These are phyloP conservation scores for Andrena bicolor DNA, from an alignment of 2,888 invertebrate genomes.

Conservation along the genomic window DNA sequence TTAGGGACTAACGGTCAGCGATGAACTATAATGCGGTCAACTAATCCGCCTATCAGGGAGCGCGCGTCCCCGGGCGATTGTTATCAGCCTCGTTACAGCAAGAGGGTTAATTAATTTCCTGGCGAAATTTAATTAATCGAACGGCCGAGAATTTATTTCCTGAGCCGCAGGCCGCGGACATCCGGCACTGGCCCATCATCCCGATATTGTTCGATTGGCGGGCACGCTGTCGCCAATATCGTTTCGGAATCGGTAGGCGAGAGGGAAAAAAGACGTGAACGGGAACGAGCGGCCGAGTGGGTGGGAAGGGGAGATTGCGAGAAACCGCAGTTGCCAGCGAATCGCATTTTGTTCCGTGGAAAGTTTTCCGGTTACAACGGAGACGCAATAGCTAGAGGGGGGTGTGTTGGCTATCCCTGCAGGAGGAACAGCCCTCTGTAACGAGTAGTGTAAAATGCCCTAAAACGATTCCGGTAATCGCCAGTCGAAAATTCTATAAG, in stretches of 20 bases:
- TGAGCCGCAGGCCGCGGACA: constrained; percentile 6
- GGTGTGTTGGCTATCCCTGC: constrained; percentile 2
- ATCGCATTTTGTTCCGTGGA: constrained; percentile 30
- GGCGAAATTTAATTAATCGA: constrained; percentile 68
- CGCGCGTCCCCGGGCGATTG: constrained; percentile 14
- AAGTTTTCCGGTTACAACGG: constrained; percentile 55
- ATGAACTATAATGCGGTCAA: constrained; percentile 28
- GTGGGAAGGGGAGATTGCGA: constrained; percentile 25
- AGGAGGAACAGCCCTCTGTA: constrained; percentile 34
- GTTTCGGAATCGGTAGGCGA: background rate
- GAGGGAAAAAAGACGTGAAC: background rate
- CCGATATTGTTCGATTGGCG: constrained; percentile 53
- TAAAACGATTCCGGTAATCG: constrained; percentile 67
- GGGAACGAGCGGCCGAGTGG: background rate
- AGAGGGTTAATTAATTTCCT: constrained; percentile 70
- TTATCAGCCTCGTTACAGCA: constrained; percentile 58
- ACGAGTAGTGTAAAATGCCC: constrained; percentile 61
- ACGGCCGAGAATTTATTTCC: constrained; percentile 66
- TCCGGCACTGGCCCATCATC: constrained; percentile 25
- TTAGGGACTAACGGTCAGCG: too few relatives aligned
- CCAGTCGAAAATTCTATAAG: constrained; percentile 69
- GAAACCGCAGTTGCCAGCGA: constrained; percentile 26
- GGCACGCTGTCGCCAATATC: constrained; percentile 27
- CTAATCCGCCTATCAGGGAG: constrained; percentile 48
- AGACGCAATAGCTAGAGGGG: constrained; percentile 28